phyloP scores from a whole-genome alignment of 2,888 invertebrate species.

The Eubasilissa splendida region DNA sequence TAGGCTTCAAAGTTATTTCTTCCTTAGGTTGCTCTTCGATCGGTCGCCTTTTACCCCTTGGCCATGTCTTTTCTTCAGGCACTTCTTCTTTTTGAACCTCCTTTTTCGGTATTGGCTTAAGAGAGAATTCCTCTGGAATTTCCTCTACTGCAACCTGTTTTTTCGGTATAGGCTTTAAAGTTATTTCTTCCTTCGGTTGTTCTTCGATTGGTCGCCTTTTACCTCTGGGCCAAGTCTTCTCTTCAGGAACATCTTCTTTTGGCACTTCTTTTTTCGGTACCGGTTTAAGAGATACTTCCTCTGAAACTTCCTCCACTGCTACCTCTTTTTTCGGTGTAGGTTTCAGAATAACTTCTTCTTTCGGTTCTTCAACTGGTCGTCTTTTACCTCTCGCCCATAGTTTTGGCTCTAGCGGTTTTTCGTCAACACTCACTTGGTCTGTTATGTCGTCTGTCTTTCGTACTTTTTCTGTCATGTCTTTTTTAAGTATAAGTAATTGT shows the following conservation, averaged over 20 bases:
- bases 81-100: constrained; percentile 54
- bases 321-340: constrained; percentile 63
- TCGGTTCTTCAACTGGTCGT: constrained; percentile 62
- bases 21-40: constrained; percentile 63
- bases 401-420: constrained; percentile 60
- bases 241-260: constrained; percentile 61
- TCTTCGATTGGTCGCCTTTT: constrained; percentile 61
- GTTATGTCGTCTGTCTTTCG: constrained; percentile 61
- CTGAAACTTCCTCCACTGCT: constrained; percentile 63
- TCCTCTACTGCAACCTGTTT: constrained; percentile 63
- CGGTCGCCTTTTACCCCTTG: constrained; percentile 61
- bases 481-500: constrained; percentile 16
- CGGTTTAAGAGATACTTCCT: constrained; percentile 46
- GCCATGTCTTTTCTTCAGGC: constrained; percentile 59
- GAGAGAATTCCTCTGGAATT: constrained; percentile 62
- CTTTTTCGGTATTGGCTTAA: constrained; percentile 23
- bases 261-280: constrained; percentile 62
- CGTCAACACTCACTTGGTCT: constrained; percentile 61
- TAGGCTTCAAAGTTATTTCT: constrained; percentile 66
- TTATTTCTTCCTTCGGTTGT: constrained; percentile 61
- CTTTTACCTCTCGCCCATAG: constrained; percentile 61
- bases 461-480: constrained; percentile 62
- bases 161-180: constrained; percentile 59
- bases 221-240: constrained; percentile 62
- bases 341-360: constrained; percentile 66